Evolutionary conservation across 2,888 invertebrate genomes (phyloP).

Genomic region (Litoditis marina): DNA sequence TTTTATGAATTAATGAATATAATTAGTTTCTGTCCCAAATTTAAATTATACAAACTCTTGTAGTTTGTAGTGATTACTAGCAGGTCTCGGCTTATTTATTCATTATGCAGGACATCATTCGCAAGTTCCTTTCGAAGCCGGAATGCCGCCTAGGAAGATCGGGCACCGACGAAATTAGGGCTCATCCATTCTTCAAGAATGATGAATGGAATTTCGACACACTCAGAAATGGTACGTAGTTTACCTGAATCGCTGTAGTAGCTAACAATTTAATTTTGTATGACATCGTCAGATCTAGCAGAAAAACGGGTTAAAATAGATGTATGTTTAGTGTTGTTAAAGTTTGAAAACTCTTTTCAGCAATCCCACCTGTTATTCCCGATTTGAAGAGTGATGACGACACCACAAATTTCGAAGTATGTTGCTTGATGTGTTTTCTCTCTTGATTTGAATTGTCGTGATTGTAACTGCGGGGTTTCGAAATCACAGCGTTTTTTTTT

Average conservation of each 20-base stretch:
- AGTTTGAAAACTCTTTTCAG: slow-evolving; percentile 47
- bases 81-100: too few relatives aligned
- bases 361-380: slow-evolving; percentile 88
- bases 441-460: too few relatives aligned
- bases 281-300: neutral
- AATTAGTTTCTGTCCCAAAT: too few relatives aligned
- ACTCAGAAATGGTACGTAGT: slow-evolving; percentile 75
- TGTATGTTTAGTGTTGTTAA: neutral
- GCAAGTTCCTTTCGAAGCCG: slow-evolving; percentile 83
- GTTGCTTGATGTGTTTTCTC: neutral
- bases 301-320: neutral
- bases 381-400: slow-evolving; percentile 93
- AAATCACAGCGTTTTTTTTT: too few relatives aligned
- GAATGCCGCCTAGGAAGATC: slow-evolving; percentile 74
- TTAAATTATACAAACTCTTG: too few relatives aligned
- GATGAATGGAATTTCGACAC: slow-evolving; percentile 97
- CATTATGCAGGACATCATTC: slow-evolving; percentile 73
- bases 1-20: too few relatives aligned
- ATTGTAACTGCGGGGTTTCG: too few relatives aligned
- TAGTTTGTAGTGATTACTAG: too few relatives aligned
- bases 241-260: neutral
- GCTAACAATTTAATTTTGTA: too few relatives aligned
- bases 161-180: slow-evolving; percentile 89
- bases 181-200: slow-evolving; percentile 89
- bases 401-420: slow-evolving; percentile 86